A percentile compares a stretch with the other conserved stretches of the same genome.
phyloP scores from a whole-genome alignment of 2,797 vertebrate species.

The Anguilla marmorata region DNA sequence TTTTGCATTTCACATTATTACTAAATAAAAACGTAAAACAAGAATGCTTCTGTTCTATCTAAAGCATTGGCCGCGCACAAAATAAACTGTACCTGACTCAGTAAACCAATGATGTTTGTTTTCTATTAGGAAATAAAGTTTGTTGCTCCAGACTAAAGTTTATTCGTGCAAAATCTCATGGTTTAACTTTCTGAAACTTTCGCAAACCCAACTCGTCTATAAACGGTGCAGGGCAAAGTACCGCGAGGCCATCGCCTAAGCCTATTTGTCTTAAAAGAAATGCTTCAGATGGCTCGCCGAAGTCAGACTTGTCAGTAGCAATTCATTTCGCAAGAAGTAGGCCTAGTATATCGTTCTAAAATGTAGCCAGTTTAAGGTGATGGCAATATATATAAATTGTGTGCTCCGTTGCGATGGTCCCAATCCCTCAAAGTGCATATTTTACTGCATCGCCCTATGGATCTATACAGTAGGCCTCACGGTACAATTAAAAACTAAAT shows the following conservation, averaged over 20 bases:
- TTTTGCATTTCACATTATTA: conserved; percentile 6
- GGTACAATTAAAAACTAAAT: conserved; percentile 31
- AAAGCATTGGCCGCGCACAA: conserved; percentile 13
- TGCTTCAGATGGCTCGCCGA: neutral
- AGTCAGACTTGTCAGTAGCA: neutral
- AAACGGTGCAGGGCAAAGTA: conserved; percentile 8
- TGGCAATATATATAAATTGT: neutral
- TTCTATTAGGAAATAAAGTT: conserved; percentile 30
- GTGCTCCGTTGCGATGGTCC: neutral
- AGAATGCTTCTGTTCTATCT: neutral
- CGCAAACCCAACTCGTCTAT: conserved; percentile 27
- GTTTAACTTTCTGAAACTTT: conserved; percentile 15
- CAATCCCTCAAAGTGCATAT: neutral
- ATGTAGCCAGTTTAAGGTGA: neutral
- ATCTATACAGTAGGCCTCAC: neutral
- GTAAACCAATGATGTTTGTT: conserved; percentile 29
- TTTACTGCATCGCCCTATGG: neutral
- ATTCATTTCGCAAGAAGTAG: neutral
- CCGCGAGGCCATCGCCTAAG: conserved; percentile 15
- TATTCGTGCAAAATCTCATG: conserved; percentile 20
- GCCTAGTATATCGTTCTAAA: neutral
- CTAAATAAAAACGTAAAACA: neutral
- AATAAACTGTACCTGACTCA: conserved; percentile 21
- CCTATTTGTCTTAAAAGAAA: conserved; percentile 9
- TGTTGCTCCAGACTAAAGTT: conserved; percentile 21